Conservation (phyloP, 2,113 vertebrate species). For the Pristiophorus japonicus region DNA sequence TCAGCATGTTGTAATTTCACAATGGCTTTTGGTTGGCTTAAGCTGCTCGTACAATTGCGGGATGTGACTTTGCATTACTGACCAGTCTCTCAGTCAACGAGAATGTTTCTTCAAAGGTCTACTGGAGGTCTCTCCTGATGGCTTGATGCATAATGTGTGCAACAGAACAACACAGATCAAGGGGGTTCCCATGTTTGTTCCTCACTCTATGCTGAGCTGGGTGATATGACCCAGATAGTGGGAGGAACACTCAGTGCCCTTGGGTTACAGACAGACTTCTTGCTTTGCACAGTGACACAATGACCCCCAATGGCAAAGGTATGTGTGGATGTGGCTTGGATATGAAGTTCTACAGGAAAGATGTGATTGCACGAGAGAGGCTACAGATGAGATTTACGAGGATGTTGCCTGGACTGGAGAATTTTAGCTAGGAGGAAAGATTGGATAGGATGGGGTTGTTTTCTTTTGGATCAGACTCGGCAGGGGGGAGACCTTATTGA, state of each 20-base stretch:
- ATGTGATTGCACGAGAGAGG: no score
- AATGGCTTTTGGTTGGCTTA: background rate
- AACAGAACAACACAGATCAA: background rate
- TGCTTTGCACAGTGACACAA: background rate
- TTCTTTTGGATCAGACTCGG: no score
- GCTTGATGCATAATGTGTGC: background rate
- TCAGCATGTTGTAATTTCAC: no score
- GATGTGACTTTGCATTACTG: background rate
- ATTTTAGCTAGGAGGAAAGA: no score
- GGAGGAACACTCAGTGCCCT: background rate
- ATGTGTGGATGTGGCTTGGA: background rate
- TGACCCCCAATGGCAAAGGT: no score
- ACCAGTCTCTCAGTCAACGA: background rate
- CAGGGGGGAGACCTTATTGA: no score
- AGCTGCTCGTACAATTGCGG: background rate
- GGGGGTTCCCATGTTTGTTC: background rate
- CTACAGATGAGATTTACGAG: no score
- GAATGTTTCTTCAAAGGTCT: background rate
- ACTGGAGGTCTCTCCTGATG: background rate
- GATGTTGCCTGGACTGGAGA: no score
- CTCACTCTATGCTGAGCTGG: background rate
- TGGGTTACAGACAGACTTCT: background rate
- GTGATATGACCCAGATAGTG: background rate
- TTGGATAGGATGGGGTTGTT: no score
- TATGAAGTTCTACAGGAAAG: no score